Percentiles rank a stretch among this genome's conserved stretches.
Evolutionary conservation across 2,888 invertebrate species (phyloP).

Genomic region (Epirrhoe alternata): DNA sequence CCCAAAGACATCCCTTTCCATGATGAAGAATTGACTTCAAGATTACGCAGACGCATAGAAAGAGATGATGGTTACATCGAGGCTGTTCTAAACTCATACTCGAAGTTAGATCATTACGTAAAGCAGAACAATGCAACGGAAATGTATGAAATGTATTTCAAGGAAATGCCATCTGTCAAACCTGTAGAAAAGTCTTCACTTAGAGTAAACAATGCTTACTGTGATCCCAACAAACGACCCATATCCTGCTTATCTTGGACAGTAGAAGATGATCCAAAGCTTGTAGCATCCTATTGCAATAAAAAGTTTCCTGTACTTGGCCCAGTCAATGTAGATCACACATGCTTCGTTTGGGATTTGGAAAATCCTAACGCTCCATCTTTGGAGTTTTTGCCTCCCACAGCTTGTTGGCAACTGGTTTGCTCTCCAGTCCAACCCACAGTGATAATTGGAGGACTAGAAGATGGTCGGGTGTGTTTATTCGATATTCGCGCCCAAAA

Average conservation of each 20-base stretch:
- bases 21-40: conserved; percentile 88
- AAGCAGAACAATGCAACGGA: conserved; percentile 91
- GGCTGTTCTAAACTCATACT: conserved; percentile 82
- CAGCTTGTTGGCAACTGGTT: conserved; percentile 60
- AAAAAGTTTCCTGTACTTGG: conserved; percentile 52
- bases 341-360: conserved; percentile 87
- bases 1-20: conserved; percentile 88
- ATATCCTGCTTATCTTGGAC: conserved; percentile 88
- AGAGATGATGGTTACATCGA: conserved; percentile 90
- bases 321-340: conserved; percentile 67
- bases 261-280: conserved; percentile 84
- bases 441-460: conserved; percentile 59
- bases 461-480: conserved; percentile 64
- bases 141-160: conserved; percentile 90
- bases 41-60: conserved; percentile 90
- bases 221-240: conserved; percentile 76
- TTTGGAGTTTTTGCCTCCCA: conserved; percentile 52
- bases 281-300: conserved; percentile 86
- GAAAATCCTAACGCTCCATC: conserved; percentile 63
- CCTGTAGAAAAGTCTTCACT: conserved; percentile 79
- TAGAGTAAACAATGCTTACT: conserved; percentile 86
- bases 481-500: conserved; percentile 92
- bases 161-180: conserved; percentile 73
- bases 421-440: conserved; percentile 56
- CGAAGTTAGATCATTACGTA: conserved; percentile 86